These are phyloP conservation scores for Oncopeltus fasciatus DNA, from an alignment of 1,140 invertebrate species.

Conservation along the genomic window DNA sequence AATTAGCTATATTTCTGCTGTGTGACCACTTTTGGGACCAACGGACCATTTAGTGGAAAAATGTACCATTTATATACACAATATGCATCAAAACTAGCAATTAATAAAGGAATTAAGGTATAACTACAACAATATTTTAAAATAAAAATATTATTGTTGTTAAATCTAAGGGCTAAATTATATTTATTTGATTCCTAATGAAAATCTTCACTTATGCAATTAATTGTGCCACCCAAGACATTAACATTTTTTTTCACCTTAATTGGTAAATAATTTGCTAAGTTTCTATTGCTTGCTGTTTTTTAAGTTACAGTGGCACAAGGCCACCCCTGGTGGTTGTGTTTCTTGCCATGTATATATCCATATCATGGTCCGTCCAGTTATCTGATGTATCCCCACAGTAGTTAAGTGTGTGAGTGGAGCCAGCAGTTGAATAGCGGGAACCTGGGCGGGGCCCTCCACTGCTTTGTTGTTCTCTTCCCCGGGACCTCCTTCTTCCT, in stretches of 20 bases:
- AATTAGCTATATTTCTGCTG: too few relatives aligned
- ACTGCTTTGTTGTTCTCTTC: slow-evolving; percentile 2
- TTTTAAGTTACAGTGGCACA: slow-evolving; percentile 38
- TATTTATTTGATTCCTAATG: too few relatives aligned
- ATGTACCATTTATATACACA: too few relatives aligned
- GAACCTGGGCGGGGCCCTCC: slow-evolving; percentile 24
- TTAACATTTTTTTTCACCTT: background rate
- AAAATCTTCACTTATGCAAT: too few relatives aligned
- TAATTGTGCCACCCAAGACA: background rate
- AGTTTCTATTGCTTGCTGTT: too few relatives aligned
- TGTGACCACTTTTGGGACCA: too few relatives aligned
- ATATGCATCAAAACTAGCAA: too few relatives aligned
- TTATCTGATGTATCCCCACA: slow-evolving; percentile 72
- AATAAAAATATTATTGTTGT: too few relatives aligned
- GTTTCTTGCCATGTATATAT: slow-evolving; percentile 85
- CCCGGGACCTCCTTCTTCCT: slow-evolving; percentile 39
- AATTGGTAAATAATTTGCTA: background rate
- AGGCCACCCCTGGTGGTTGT: slow-evolving; percentile 68
- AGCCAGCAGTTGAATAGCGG: slow-evolving; percentile 52
- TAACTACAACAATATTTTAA: too few relatives aligned
- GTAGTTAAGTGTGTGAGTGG: slow-evolving; percentile 65
- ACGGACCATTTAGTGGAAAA: too few relatives aligned
- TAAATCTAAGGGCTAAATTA: too few relatives aligned
- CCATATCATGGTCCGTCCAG: slow-evolving; percentile 91
- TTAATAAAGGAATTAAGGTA: too few relatives aligned